Evolutionary conservation across 2,888 invertebrate genomes (phyloP).

Genomic region (Ptychoptera contaminata): DNA sequence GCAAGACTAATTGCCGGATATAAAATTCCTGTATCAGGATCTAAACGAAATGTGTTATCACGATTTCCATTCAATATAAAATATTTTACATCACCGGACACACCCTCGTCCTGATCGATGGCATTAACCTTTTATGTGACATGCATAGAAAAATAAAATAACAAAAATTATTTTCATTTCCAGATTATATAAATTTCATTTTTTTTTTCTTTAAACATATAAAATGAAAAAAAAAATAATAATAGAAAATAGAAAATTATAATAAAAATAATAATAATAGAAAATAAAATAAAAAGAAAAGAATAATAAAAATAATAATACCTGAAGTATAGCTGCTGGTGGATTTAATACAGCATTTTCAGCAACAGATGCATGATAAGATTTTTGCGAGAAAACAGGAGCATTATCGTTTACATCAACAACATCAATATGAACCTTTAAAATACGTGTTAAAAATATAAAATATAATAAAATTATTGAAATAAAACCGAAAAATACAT

Average conservation of each 20-base stretch:
- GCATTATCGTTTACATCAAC: constrained; percentile 80
- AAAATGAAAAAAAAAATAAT: background rate
- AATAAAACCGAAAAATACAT: no score
- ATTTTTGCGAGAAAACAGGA: constrained; percentile 61
- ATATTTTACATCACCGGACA: constrained; percentile 62
- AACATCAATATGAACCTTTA: constrained; percentile 54
- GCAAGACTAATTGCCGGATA: constrained; percentile 58
- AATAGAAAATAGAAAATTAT: background rate
- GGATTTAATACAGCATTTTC: constrained; percentile 70
- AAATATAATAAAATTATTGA: no score
- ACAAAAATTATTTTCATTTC: background rate
- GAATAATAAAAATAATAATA: background rate
- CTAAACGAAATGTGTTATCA: constrained; percentile 54
- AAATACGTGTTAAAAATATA: constrained; percentile 5
- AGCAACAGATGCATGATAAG: constrained; percentile 64
- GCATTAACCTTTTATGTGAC: constrained; percentile 42
- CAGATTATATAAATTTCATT: background rate
- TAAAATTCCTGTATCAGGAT: constrained; percentile 62
- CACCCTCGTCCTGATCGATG: constrained; percentile 62
- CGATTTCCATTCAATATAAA: constrained; percentile 52
- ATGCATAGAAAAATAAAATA: constrained; percentile 4
- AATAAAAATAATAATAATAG: background rate
- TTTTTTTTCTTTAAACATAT: background rate
- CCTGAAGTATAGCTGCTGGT: constrained; percentile 63
- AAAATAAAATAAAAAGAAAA: no score